phyloP scores from a whole-genome alignment of 2,113 vertebrate genomes.

The Prionailurus viverrinus region DNA sequence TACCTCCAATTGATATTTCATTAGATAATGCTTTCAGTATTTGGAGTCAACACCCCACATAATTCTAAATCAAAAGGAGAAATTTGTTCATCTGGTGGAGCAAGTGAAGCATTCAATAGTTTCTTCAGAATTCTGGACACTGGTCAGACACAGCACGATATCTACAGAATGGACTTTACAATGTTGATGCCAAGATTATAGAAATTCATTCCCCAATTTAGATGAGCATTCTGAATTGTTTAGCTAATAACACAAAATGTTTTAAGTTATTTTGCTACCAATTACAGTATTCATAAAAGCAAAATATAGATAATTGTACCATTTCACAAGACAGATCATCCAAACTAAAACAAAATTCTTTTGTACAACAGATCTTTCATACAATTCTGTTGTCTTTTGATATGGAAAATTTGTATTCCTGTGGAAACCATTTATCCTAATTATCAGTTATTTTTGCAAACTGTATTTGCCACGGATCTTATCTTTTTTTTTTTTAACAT shows the following conservation, averaged over 20 bases:
- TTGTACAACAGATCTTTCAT: background rate
- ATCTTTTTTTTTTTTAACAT: background rate
- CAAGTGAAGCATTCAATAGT: background rate
- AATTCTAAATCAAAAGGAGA: slow-evolving; percentile 49
- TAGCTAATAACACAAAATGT: slow-evolving; percentile 31
- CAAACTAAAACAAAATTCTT: slow-evolving; percentile 51
- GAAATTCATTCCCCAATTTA: background rate
- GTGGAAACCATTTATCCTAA: slow-evolving; percentile 1
- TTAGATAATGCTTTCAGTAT: background rate
- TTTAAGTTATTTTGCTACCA: background rate
- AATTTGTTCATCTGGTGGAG: background rate
- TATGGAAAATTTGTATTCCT: slow-evolving; percentile 51
- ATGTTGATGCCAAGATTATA: background rate
- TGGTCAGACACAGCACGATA: background rate
- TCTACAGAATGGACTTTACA: background rate
- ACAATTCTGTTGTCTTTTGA: slow-evolving; percentile 8
- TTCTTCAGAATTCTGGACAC: slow-evolving; percentile 32
- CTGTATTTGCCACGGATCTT: background rate
- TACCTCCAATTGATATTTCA: background rate
- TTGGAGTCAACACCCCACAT: background rate
- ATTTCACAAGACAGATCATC: slow-evolving; percentile 13
- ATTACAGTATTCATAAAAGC: slow-evolving; percentile 13
- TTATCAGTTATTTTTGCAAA: slow-evolving; percentile 36
- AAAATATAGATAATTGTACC: slow-evolving; percentile 13
- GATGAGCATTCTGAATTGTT: slow-evolving; percentile 9